Evolutionary conservation across 2,113 vertebrate genomes (phyloP).

Genomic region (Aphelocoma coerulescens): DNA sequence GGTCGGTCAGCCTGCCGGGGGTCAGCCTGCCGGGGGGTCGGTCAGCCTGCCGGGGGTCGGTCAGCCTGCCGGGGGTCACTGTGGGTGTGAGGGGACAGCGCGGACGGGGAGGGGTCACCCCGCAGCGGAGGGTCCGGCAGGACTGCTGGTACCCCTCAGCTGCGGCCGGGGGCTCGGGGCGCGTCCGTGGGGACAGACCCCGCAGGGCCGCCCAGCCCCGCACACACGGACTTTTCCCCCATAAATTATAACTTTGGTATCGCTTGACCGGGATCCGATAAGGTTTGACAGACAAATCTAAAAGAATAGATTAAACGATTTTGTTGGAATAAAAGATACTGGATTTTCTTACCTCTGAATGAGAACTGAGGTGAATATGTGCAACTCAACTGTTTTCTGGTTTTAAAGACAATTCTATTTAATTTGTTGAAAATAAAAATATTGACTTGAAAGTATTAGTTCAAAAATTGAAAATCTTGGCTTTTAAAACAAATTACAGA

Average conservation of each 20-base stretch:
- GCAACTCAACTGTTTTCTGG: neutral
- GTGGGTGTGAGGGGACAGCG: neutral
- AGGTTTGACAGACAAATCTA: neutral
- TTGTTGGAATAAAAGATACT: neutral
- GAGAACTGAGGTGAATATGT: neutral
- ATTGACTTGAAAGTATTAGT: neutral
- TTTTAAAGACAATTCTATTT: neutral
- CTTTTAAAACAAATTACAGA: neutral
- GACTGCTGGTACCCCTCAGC: neutral
- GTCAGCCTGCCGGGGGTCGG: too few species aligned
- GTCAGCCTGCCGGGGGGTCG: too few species aligned
- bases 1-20: too few species aligned
- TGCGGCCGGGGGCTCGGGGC: neutral
- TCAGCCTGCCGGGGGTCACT: neutral
- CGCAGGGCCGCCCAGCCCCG: neutral
- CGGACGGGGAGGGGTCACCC: too few species aligned
- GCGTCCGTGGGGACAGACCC: too few species aligned
- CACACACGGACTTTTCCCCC: accelerated
- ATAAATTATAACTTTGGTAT: too few species aligned
- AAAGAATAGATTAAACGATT: neutral
- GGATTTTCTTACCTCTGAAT: neutral
- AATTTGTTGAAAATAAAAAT: neutral
- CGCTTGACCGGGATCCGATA: neutral
- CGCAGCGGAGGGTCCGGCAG: too few species aligned
- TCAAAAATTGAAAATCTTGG: neutral